Base-by-base conservation (phyloP, 2,113 vertebrate species). In the Engraulis encrasicolus region DNA sequence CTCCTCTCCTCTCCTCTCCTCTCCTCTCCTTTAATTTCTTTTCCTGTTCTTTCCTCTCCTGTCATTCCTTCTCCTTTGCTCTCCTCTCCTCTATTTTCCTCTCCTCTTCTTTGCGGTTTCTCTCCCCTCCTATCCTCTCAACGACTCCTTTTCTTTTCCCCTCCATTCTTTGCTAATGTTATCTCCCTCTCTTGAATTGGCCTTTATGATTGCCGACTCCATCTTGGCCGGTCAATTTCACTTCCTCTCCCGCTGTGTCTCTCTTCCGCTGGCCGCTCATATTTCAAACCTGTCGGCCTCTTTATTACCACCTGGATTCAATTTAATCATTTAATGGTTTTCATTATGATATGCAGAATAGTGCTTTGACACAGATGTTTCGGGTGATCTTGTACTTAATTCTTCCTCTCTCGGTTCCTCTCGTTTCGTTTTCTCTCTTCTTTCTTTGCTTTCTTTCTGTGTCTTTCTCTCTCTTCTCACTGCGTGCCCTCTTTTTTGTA, bases 261-360 rank as follows among this genome's bases (percentile, higher is more conserved):
- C 78, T 11, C 45, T 7, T 54, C 14, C 23, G n/a, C 31, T 74
- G 27, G 4, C 66, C 0, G 27, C 27, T 74, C 66, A 74, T 34
- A 74, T 74, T 82, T 48, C 52, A 79, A n/a, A 80, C 74, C 48
- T 7, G 27, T 88, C 78, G 86, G 79, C n/a, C 78, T 74, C n/a
- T 34, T 74, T 74, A 74, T 74, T 74, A 31, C 66, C 66, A 74
- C 66, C 66, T 74, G 66, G 66, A 74, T 74, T 34, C 31, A 74
- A 74, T 74, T 34, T 74, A 74, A 74, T 74, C 66, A 15, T 15
- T 74, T 34, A 34, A 74, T 34, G 4, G 31, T 34, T 52, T 34
- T 23, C 31, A 2, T 54, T 19, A 52, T 36, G 31, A 2, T 34
- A 34, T 74, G 66, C 31, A 74, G 66, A 74, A 19, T 14, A 74